Evolutionary conservation across 2,888 invertebrate species (phyloP), one percentile per base, ranked within the genome.

Genomic region (Catonia carolina): DNA sequence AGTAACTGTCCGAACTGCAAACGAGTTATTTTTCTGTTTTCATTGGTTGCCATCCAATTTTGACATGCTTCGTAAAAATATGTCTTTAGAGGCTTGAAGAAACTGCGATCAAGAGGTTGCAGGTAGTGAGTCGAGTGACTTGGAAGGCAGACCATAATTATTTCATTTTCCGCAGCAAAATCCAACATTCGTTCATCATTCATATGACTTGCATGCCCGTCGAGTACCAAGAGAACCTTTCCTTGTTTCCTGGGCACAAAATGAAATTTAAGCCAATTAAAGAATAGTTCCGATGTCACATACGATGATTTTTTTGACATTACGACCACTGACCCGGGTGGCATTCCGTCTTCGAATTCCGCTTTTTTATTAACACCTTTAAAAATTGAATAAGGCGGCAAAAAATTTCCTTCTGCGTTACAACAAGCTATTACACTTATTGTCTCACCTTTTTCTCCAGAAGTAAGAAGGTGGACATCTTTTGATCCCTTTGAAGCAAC

Each of bases 241-340:
- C 42, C 53, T 41, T 41, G 53, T 42, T 53, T 53, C 23, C 53
- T 41, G n/a, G 53, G 53, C 27, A 22, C 14, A 42, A 53, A 53
- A 20, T 53, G 53, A 15, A 10, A 42, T 42, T 53, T 53, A 27
- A 53, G 36, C 53, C 53, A 42, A 42, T 53, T 42, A 42, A 53
- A 42, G 27, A 53, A 53, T 15, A 53, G 17, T n/a, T 53, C 53
- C 39, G 14, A 15, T n/a, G 39, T 53, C 12, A 53, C 27, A 42
- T 53, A 53, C 23, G 14, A 41, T 23, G 53, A 53, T 27, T 42
- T 53, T 39, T 39, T 22, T 15, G 20, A 23, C n/a, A n/a, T n/a
- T n/a, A n/a, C n/a, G n/a, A n/a, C n/a, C n/a, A n/a, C n/a, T n/a
- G n/a, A n/a, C n/a, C 53, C 53, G 14, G 53, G 53, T 17, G 53